These are phyloP conservation scores for Melanchra persicariae DNA, from an alignment of 2,888 invertebrate species.

Conservation along the genomic window DNA sequence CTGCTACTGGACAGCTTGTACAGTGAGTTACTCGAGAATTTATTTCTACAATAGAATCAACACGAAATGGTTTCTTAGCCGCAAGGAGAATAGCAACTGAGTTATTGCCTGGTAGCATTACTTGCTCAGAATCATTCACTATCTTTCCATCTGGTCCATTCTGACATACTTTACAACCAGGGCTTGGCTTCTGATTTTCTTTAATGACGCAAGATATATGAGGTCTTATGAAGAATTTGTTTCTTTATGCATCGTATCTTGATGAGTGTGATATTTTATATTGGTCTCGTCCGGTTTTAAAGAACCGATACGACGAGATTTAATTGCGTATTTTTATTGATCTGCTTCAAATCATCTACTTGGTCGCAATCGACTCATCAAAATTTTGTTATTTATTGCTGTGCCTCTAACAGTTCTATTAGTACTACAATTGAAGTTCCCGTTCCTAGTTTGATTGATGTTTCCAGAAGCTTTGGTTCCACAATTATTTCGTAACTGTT, in stretches of 20 bases:
- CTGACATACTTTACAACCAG: constrained; percentile 84
- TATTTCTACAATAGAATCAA: constrained; percentile 83
- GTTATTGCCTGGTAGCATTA: constrained; percentile 83
- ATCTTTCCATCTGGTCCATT: constrained; percentile 84
- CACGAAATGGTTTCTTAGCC: constrained; percentile 81
- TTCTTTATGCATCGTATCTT: constrained; percentile 62
- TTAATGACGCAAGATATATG: constrained; percentile 84
- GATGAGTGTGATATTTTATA: constrained; percentile 66
- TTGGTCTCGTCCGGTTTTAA: constrained; percentile 57
- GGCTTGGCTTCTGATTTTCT: constrained; percentile 78
- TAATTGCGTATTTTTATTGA: constrained; percentile 64
- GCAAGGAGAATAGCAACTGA: constrained; percentile 77
- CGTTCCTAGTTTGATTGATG: constrained; percentile 56
- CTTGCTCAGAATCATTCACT: constrained; percentile 81
- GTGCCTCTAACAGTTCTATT: constrained; percentile 55
- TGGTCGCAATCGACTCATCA: constrained; percentile 50
- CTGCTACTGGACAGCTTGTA: constrained; percentile 74
- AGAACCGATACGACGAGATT: constrained; percentile 50
- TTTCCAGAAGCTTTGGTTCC: constrained; percentile 33
- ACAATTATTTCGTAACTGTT: constrained; percentile 31
- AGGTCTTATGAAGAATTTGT: constrained; percentile 71
- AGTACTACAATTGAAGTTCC: constrained; percentile 50
- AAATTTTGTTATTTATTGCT: constrained; percentile 55
- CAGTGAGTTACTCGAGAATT: constrained; percentile 79
- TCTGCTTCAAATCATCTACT: constrained; percentile 45